Percentiles rank a stretch among this genome's conserved stretches.
Evolutionary conservation across 2,888 invertebrate species (phyloP).

Genomic region (Muschampia plurimacula): DNA sequence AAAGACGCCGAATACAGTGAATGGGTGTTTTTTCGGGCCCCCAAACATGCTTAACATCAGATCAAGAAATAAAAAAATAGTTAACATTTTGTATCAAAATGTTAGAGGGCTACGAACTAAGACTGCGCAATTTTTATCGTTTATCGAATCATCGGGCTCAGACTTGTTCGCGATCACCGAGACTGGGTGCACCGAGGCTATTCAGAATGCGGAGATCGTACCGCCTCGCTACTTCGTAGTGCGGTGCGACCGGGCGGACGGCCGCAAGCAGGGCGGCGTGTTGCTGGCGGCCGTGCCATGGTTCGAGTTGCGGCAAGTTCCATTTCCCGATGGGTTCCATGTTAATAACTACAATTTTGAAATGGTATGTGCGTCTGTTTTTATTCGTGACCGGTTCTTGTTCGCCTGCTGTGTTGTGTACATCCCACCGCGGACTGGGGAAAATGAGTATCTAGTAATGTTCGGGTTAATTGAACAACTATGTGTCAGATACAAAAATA

Average conservation of each 20-base stretch:
- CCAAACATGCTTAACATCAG: background rate
- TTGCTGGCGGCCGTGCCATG: background rate
- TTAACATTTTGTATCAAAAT: background rate
- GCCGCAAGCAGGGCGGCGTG: background rate
- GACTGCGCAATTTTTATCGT: background rate
- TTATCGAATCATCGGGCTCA: background rate
- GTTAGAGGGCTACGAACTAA: background rate
- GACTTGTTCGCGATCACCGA: background rate
- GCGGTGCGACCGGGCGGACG: background rate
- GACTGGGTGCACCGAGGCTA: background rate
- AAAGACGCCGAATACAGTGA: background rate
- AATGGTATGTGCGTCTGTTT: background rate
- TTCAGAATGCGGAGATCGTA: background rate
- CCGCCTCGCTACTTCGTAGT: background rate
- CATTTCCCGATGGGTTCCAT: background rate
- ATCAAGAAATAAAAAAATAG: background rate
- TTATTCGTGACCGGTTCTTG: background rate
- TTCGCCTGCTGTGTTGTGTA: background rate
- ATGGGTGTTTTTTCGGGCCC: slow-evolving; percentile 1
- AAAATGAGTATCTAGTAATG: background rate
- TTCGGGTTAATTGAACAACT: background rate
- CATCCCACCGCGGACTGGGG: background rate
- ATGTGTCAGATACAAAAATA: background rate
- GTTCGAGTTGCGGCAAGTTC: background rate
- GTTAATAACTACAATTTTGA: background rate